Evolutionary conservation across 2,888 invertebrate genomes (phyloP), one percentile per base, ranked within the genome.

Genomic region (Venusia cambrica): DNA sequence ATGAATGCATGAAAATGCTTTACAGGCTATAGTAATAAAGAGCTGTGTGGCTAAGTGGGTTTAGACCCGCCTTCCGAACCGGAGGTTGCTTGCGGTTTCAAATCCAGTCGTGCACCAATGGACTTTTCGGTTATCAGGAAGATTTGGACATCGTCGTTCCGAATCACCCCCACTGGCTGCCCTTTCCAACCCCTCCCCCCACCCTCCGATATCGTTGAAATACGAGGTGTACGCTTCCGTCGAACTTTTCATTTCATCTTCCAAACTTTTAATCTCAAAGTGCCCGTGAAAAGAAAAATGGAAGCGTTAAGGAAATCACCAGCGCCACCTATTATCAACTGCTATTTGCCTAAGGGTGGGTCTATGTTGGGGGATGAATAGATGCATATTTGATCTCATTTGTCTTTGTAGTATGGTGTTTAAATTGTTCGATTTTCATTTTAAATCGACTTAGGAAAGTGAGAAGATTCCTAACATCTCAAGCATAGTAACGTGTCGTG

Each of bases 201-300:
- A n/a, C n/a, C n/a, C n/a, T 15, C 38, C 33, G 26, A 38, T 38
- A 38, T 16, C 33, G 24, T 29, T 33, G 38, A 28, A 14, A 58
- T 66, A 63, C 69, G 63, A 71, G 66, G 64, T 54, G 48, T 56
- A 62, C 37, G 36, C 63, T 58, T 60, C 51, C 55, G 27, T 40
- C 59, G 55, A 73, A 84, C 78, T 78, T 80, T 80, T 73, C 78
- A 77, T 79, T 79, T 78, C 76, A 79, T 81, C 79, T 81, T 76
- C 72, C 73, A 79, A 84, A 85, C 81, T 85, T 51, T 85, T 85
- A 85, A 87, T 87, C 84, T 85, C 80, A 78, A 84, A 87, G 84
- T 84, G 78, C 79, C 84, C 83, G 85, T 87, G 85, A 78, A 81
- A n/a, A 80, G 84, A 85, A 85, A 80, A 83, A 85, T 78, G 79